These are phyloP conservation scores for Drosophila emarginata DNA, from an alignment of 2,888 invertebrate genomes.

Conservation along the genomic window DNA sequence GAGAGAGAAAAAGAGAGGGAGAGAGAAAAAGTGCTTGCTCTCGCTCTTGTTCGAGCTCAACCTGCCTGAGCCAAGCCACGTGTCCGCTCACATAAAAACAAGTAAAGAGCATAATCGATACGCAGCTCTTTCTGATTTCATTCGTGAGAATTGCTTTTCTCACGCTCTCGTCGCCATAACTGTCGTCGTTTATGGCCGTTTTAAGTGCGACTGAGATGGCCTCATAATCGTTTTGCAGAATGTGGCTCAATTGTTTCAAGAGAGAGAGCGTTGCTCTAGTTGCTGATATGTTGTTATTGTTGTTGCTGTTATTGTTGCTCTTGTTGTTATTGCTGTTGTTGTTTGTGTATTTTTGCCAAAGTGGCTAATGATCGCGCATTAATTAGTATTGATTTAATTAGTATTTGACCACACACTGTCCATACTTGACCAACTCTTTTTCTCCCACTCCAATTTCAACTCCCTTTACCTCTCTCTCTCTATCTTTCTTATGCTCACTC, in stretches of 20 bases:
- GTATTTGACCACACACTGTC: conserved; percentile 31
- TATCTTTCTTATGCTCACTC: neutral
- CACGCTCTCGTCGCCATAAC: conserved; percentile 78
- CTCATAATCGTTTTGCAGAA: conserved; percentile 82
- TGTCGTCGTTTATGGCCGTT: conserved; percentile 81
- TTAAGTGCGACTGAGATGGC: conserved; percentile 83
- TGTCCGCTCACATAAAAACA: conserved; percentile 75
- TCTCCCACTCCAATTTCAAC: neutral
- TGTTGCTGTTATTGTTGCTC: conserved; percentile 28
- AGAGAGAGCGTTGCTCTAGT: conserved; percentile 32
- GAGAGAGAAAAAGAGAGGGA: conserved; percentile 16
- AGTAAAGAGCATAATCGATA: conserved; percentile 79
- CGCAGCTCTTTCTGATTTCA: conserved; percentile 68
- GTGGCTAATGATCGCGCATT: conserved; percentile 59
- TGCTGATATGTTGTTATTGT: conserved; percentile 27
- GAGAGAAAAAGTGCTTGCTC: conserved; percentile 6
- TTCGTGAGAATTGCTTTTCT: conserved; percentile 78
- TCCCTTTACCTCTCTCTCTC: conserved; percentile 12
- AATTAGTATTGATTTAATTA: conserved; percentile 76
- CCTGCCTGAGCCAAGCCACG: conserved; percentile 62
- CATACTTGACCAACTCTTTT: neutral
- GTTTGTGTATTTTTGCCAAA: conserved; percentile 34
- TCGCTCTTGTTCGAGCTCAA: conserved; percentile 9
- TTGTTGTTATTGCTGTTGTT: conserved; percentile 28
- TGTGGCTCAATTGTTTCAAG: conserved; percentile 73